Percentiles rank a stretch among this genome's conserved stretches.
Conservation (phyloP, 2,113 vertebrate species). For the Phylloscopus trochilus region DNA sequence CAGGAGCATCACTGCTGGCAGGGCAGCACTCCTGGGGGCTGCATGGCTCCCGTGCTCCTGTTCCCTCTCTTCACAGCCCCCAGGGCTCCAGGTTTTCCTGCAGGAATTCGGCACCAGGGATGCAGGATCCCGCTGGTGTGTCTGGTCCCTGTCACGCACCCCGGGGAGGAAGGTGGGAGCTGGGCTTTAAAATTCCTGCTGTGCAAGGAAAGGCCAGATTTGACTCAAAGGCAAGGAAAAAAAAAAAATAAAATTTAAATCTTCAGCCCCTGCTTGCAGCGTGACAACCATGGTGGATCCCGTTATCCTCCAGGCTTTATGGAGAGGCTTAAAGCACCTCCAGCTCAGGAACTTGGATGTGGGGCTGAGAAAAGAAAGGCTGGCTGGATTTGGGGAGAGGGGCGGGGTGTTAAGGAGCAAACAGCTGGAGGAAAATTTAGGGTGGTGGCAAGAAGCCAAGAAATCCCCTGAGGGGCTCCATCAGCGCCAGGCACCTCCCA, state of each 20-base stretch:
- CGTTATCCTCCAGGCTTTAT: background rate
- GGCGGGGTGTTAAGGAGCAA: background rate
- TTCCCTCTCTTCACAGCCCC: background rate
- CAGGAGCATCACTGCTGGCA: background rate
- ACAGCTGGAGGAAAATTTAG: background rate
- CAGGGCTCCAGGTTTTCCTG: background rate
- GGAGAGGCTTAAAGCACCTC: constrained; percentile 29
- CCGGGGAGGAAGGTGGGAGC: background rate
- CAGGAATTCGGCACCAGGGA: background rate
- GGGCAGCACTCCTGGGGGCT: background rate
- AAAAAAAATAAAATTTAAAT: background rate
- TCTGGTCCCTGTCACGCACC: accelerated
- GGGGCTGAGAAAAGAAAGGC: background rate
- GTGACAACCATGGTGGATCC: constrained; percentile 50
- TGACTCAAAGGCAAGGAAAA: background rate
- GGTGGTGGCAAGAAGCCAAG: background rate
- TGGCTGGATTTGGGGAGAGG: background rate
- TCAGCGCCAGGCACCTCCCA: accelerated
- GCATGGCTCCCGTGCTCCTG: accelerated
- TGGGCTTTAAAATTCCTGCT: constrained; percentile 6
- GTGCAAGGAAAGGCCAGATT: background rate
- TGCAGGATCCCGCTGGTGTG: accelerated
- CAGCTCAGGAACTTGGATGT: background rate
- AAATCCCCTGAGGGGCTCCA: accelerated
- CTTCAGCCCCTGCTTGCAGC: background rate